Evolutionary conservation across 2,888 invertebrate species (phyloP).

Genomic region (Yponomeuta cagnagella): DNA sequence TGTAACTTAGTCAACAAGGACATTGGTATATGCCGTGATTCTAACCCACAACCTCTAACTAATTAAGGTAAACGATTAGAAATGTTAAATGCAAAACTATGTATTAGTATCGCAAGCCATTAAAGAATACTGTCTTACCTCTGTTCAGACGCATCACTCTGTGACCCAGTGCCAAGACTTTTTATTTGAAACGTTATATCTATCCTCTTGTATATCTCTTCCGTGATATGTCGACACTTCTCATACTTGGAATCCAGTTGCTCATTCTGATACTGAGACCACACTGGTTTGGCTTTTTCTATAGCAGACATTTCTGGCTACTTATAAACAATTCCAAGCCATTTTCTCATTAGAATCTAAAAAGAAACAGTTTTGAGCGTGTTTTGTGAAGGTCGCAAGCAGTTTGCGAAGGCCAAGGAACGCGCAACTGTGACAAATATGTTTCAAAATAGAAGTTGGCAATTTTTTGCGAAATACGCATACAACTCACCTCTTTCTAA

Average conservation of each 20-base stretch:
- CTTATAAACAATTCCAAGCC: slow-evolving; percentile 18
- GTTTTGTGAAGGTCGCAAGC: slow-evolving; percentile 11
- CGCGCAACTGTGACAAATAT: slow-evolving; percentile 25
- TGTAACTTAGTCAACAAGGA: too few species aligned
- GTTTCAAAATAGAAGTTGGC: slow-evolving; percentile 34
- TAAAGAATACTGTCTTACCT: slow-evolving; percentile 36
- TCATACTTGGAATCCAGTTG: slow-evolving; percentile 55
- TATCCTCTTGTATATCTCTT: slow-evolving; percentile 68
- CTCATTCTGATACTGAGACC: slow-evolving; percentile 41
- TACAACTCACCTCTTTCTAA: slow-evolving; percentile 14
- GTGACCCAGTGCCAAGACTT: slow-evolving; percentile 48
- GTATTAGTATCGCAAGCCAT: neutral
- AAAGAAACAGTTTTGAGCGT: neutral
- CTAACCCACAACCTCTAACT: too few species aligned
- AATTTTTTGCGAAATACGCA: slow-evolving; percentile 13
- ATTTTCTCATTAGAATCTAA: slow-evolving; percentile 38
- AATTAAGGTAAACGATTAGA: too few species aligned
- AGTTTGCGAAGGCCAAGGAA: slow-evolving; percentile 8
- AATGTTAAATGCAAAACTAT: too few species aligned
- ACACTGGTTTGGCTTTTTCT: slow-evolving; percentile 41
- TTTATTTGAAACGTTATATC: slow-evolving; percentile 69
- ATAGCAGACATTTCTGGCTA: slow-evolving; percentile 47
- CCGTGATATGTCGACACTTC: slow-evolving; percentile 66
- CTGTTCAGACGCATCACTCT: slow-evolving; percentile 55
- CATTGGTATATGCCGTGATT: too few species aligned